Evolutionary conservation across 2,888 invertebrate species (phyloP), one percentile per base, ranked within the genome.

Genomic region (Aporophyla lueneburgensis): DNA sequence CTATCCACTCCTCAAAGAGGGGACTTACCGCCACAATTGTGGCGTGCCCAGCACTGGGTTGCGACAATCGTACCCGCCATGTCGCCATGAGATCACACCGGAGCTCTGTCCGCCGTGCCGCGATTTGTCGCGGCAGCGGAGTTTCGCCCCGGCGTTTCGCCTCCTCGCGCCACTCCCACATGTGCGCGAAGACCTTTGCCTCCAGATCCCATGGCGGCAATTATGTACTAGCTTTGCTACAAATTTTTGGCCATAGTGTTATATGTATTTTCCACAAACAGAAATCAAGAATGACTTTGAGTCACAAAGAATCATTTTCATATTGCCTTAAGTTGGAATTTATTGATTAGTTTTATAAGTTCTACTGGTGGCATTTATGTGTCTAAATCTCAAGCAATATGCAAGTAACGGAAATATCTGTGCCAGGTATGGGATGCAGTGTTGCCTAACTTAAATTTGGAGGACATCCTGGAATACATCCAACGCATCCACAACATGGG

Each of bases 401-500:
- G 14, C 21, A 56, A 24, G 49, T 27, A 10, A 27, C 61, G 49
- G 12, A 49, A 69, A 62, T 40, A 72, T 21, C 4, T 40, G 14
- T 59, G 49, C 5, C 87, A 98, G 98, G 96, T 98, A 62, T 98
- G 98, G 98, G 94, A 96, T 87, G 96, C 97, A 77, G 92, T 97
- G 65, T 89, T 98, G 71, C 96, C 97, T 0, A 94, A 97, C 77
- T 93, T 98, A 92, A 91, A 96, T 63, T 88, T 97, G 59, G 91
- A 93, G 58, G 95, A 96, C 21, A 88, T 98, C 51, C 88, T 98
- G 53, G 90, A 92, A 69, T 95, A 96, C 85, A 91, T 98, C 59
- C 97, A 97, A 82, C 97, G 97, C 89, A 96, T 98, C 74, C 97
- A 97, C 90, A 97, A 97, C 92, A 95, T 97, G 92, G 97, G 97